These are phyloP conservation scores for Strigamia crassipes DNA, from an alignment of 2,888 invertebrate species.

Conservation along the genomic window DNA sequence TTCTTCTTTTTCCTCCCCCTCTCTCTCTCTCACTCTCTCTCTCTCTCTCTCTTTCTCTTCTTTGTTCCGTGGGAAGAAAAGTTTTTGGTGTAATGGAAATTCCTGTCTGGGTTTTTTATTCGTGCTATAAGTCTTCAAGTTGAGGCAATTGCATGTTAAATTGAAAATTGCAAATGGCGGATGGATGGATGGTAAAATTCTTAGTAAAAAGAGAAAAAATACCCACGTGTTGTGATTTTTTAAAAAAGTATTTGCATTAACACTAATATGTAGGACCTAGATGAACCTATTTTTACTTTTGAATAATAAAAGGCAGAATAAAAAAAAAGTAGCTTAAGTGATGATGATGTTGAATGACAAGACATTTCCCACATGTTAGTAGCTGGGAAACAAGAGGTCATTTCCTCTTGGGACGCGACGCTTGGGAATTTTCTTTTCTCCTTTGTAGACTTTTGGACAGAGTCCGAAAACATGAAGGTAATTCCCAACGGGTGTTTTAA, in stretches of 20 bases:
- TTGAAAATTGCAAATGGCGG: neutral
- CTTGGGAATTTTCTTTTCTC: conserved; percentile 23
- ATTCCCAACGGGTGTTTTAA: neutral
- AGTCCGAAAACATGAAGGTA: neutral
- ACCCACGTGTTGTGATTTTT: too few species aligned
- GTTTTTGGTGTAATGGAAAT: neutral
- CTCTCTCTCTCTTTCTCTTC: neutral
- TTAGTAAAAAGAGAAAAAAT: neutral
- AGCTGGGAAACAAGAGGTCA: neutral
- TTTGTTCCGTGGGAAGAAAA: neutral
- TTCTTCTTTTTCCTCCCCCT: neutral
- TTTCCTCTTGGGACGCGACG: neutral
- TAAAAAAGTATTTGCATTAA: too few species aligned
- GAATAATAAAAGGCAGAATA: neutral
- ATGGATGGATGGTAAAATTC: neutral
- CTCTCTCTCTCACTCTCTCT: neutral
- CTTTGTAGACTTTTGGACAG: neutral
- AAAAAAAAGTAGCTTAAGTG: neutral
- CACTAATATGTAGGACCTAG: too few species aligned
- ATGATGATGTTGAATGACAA: neutral
- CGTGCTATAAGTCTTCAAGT: neutral
- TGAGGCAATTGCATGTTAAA: neutral
- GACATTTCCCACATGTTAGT: neutral
- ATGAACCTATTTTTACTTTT: too few species aligned
- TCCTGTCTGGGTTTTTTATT: neutral